Percentiles rank a stretch among this genome's conserved stretches.
Evolutionary conservation across 2,113 vertebrate genomes (phyloP).

Genomic region (Campylorhamphus procurvoides): DNA sequence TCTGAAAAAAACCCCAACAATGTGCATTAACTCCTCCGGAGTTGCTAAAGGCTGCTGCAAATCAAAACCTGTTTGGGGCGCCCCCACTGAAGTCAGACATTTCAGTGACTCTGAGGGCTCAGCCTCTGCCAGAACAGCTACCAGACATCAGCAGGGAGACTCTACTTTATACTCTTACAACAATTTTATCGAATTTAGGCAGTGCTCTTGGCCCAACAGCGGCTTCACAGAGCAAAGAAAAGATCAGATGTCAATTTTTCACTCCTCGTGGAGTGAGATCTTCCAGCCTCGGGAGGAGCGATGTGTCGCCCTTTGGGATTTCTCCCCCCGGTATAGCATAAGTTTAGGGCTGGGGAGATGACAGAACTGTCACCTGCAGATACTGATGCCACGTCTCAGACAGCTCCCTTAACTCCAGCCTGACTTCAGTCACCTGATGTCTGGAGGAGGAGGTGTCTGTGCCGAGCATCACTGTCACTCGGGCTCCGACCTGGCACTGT

Average conservation of each 20-base stretch:
- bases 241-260: not conserved
- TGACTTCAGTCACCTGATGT: not conserved
- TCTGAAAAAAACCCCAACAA: not conserved
- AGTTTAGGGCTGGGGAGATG: not conserved
- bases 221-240: not conserved
- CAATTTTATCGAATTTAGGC: not conserved
- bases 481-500: not conserved
- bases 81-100: not conserved
- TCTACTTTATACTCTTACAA: not conserved
- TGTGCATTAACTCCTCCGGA: not conserved
- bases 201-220: not conserved
- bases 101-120: not conserved
- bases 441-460: not conserved
- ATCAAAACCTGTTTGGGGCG: not conserved
- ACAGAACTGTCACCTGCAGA: not conserved
- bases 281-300: not conserved
- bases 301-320: not conserved
- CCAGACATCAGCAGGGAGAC: not conserved
- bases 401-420: not conserved
- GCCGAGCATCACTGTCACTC: not conserved
- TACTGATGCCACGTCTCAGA: not conserved
- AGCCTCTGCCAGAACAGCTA: not conserved
- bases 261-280: accelerated
- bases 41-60: slow-evolving; percentile 16
- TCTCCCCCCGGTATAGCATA: not conserved